Conservation (phyloP, 2,113 vertebrate genomes). For the Mobula birostris region DNA sequence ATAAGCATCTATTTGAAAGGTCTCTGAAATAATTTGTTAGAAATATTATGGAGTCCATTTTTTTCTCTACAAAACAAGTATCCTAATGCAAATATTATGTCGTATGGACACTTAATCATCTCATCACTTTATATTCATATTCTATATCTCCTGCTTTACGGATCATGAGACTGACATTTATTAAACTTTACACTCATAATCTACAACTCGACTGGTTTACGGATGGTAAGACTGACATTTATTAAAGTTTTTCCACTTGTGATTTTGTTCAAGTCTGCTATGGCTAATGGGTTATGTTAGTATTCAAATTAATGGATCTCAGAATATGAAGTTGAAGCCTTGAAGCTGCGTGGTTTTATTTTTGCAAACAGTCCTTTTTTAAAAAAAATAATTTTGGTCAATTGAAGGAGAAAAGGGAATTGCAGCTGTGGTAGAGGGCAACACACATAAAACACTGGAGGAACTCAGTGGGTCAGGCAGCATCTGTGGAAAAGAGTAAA, state of each 20-base stretch:
- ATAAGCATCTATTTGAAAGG: not conserved
- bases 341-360: not conserved
- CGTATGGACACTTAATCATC: not conserved
- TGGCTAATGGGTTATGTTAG: not conserved
- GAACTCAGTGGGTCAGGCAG: too few relatives aligned
- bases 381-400: not conserved
- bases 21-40: not conserved
- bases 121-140: not conserved
- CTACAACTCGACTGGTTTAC: not conserved
- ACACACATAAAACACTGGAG: too few relatives aligned
- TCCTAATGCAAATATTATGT: not conserved
- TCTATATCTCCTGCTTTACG: not conserved
- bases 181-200: slow-evolving; percentile 10
- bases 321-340: not conserved
- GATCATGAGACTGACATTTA: not conserved
- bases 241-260: not conserved
- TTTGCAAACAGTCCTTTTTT: not conserved
- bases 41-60: not conserved
- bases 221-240: not conserved
- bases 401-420: not conserved
- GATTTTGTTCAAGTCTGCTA: not conserved
- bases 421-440: too few relatives aligned
- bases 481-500: too few relatives aligned
- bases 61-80: not conserved
- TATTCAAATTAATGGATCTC: not conserved